A percentile compares a stretch with the other conserved stretches of the same genome.
Conservation (phyloP, 2,113 vertebrate species). For the Cygnus atratus region DNA sequence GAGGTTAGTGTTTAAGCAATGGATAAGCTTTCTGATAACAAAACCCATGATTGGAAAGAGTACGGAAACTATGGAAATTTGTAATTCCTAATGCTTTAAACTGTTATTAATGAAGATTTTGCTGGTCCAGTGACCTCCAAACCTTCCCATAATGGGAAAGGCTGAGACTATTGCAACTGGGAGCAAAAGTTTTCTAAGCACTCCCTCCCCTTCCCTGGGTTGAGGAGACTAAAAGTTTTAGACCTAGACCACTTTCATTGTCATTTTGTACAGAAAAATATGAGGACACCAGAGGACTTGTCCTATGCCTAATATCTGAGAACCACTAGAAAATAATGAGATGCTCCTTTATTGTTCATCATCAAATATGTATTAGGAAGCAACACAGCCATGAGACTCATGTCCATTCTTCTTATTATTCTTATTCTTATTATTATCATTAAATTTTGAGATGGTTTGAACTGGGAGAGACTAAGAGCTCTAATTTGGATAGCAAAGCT, state of each 20-base stretch:
- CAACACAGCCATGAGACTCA: not conserved
- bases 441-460: not conserved
- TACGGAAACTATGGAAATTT: not conserved
- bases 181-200: not conserved
- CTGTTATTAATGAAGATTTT: not conserved
- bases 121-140: not conserved
- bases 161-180: not conserved
- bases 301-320: not conserved
- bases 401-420: not conserved
- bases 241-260: not conserved
- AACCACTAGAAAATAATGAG: not conserved
- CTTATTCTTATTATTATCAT: not conserved
- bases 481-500: slow-evolving; percentile 28
- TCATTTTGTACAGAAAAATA: not conserved
- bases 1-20: not conserved
- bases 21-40: not conserved
- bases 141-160: not conserved
- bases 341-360: not conserved
- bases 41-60: not conserved
- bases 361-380: not conserved
- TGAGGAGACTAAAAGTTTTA: not conserved
- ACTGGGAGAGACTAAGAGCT: not conserved
- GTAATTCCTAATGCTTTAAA: not conserved
- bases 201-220: not conserved
- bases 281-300: not conserved